A percentile compares a stretch with the other conserved stretches of the same genome.
Evolutionary conservation across 2,888 invertebrate genomes (phyloP).

Genomic region (Drosophila anomalipes): DNA sequence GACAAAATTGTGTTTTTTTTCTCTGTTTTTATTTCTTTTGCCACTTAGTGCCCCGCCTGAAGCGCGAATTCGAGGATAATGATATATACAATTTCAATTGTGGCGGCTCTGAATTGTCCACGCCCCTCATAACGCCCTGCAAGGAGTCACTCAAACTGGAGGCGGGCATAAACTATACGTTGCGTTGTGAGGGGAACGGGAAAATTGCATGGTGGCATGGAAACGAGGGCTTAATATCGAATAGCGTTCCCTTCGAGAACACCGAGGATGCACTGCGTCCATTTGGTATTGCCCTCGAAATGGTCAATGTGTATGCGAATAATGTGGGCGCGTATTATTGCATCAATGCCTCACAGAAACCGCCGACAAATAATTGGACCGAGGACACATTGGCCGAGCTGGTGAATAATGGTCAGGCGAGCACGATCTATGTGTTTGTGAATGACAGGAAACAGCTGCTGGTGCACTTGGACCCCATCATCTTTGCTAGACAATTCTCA

Average conservation of each 20-base stretch:
- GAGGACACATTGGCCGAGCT: constrained; percentile 82
- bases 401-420: constrained; percentile 82
- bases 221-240: background rate
- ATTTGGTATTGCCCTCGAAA: constrained; percentile 86
- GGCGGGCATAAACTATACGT: constrained; percentile 81
- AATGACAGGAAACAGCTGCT: constrained; percentile 86
- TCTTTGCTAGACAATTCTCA: constrained; percentile 85
- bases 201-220: constrained; percentile 84
- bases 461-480: constrained; percentile 81
- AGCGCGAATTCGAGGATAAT: constrained; percentile 36
- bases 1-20: background rate
- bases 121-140: constrained; percentile 83
- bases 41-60: constrained; percentile 74
- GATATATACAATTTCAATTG: constrained; percentile 64
- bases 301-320: constrained; percentile 85
- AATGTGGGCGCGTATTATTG: constrained; percentile 88
- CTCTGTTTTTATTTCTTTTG: background rate
- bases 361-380: constrained; percentile 8
- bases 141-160: constrained; percentile 82
- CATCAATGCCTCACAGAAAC: constrained; percentile 82
- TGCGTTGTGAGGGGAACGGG: constrained; percentile 85
- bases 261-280: constrained; percentile 66
- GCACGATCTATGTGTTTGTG: constrained; percentile 87
- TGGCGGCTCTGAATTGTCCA: constrained; percentile 78
- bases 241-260: constrained; percentile 41